Base-by-base conservation (phyloP, 2,888 invertebrate species). In the Rhagonycha lutea region DNA sequence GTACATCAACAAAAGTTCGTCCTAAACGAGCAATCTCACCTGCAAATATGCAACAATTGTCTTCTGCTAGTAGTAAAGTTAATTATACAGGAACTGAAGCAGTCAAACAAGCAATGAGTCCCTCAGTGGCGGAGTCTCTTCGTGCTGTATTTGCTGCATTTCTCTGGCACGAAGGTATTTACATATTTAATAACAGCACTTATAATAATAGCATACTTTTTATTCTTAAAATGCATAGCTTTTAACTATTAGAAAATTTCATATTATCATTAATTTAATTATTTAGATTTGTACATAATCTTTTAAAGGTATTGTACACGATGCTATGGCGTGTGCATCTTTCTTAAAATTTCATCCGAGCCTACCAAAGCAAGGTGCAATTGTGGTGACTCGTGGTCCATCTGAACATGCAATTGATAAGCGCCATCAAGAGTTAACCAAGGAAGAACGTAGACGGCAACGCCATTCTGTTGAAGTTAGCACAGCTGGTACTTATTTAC, bases 281-380 rank as follows among this genome's bases (percentile, higher is more conserved):
- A 32, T 32, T 32, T 32, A 4, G 5, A 32, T n/a, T 18, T 32
- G 32, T n/a, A n/a, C 32, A 32, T 12, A 32, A 12, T 12, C 29
- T 62, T 14, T 73, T 70, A 60, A 82, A 91, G 93, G 98, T 12
- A 94, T 98, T 68, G 98, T 98, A 0, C 98, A 98, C 86, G 98
- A 99, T 86, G 98, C 98, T 7, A 98, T 99, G 94, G 98, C 98
- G 0, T 98, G 98, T 85, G 97, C 98, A 0, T 96, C 98, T 0
- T 99, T 97, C 86, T 90, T 99, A 9, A 98, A 98, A 88, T 98
- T 98, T 86, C 95, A 96, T 87, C 97, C 96, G 0, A 92, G 92
- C 29, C 87, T 96, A 76, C 95, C 96, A 14, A 96, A 96, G 85
- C 93, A 94, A 84, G 94, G 91, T 79, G 95, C 90, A 82, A 89